These are phyloP conservation scores for Pungitius pungitius DNA, from an alignment of 2,113 vertebrate genomes.

Conservation along the genomic window DNA sequence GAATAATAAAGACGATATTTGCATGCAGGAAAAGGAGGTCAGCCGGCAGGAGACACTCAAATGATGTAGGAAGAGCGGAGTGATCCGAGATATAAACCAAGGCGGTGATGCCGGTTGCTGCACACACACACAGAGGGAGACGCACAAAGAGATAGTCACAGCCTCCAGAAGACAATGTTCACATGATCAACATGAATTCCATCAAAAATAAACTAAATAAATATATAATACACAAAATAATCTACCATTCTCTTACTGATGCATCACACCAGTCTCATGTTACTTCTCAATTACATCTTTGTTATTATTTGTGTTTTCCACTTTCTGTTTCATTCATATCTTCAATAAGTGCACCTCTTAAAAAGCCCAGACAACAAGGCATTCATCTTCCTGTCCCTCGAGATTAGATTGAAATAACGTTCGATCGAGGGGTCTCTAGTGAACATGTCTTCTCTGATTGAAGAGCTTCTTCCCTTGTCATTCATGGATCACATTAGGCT, in stretches of 20 bases:
- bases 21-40: conserved; percentile 19
- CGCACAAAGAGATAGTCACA: not conserved
- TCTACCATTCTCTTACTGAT: not conserved
- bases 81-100: conserved; percentile 10
- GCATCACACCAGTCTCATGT: not conserved
- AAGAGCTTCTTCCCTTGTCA: conserved; percentile 34
- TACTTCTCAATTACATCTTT: not conserved
- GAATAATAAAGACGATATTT: conserved; percentile 51
- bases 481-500: conserved; percentile 31
- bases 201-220: not conserved
- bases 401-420: conserved; percentile 43
- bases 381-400: conserved; percentile 55
- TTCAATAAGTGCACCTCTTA: conserved; percentile 15
- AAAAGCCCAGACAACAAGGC: conserved; percentile 38
- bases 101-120: conserved; percentile 7
- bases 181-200: not conserved
- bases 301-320: conserved; percentile 1
- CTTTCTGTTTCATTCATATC: conserved; percentile 5
- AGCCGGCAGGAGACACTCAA: conserved; percentile 13
- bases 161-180: conserved; percentile 4
- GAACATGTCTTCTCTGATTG: conserved; percentile 50
- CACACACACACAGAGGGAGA: not conserved
- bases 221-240: not conserved
- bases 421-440: conserved; percentile 8
- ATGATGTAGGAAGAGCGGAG: conserved; percentile 12